Evolutionary conservation across 1,140 invertebrate species (phyloP).

Genomic region (Heliconius hewitsoni): DNA sequence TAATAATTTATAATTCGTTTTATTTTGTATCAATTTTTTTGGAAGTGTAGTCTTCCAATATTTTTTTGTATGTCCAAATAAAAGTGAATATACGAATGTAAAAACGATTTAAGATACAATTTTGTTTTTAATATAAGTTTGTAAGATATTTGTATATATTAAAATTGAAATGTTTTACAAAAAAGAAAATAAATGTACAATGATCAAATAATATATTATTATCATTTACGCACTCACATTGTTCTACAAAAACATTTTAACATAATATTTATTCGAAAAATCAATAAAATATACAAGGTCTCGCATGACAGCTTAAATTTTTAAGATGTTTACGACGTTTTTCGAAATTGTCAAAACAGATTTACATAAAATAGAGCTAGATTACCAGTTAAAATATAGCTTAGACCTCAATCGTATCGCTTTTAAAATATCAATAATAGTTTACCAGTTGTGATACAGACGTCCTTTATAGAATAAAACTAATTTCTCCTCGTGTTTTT

Average conservation of each 20-base stretch:
- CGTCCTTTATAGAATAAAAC: conserved; percentile 40
- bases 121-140: background rate
- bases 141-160: conserved; percentile 15
- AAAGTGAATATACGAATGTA: background rate
- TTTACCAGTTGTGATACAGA: conserved; percentile 46
- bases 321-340: background rate
- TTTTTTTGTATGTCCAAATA: background rate
- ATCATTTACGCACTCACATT: background rate
- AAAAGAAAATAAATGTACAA: conserved; percentile 5
- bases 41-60: conserved; percentile 20
- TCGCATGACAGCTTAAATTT: background rate
- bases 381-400: too few relatives aligned
- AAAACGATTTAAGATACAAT: background rate
- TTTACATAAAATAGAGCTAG: background rate
- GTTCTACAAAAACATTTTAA: conserved; percentile 2
- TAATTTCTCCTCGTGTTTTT: conserved; percentile 65
- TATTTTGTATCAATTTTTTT: conserved; percentile 9
- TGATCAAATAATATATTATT: conserved; percentile 9
- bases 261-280: conserved; percentile 7
- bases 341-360: conserved; percentile 7
- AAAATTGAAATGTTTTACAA: conserved; percentile 4
- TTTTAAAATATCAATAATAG: conserved; percentile 27
- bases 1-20: conserved; percentile 13
- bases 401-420: background rate
- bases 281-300: conserved; percentile 2